Evolutionary conservation across 2,888 invertebrate species (phyloP), one percentile per base, ranked within the genome.

Genomic region (Linnaemya tessellans): DNA sequence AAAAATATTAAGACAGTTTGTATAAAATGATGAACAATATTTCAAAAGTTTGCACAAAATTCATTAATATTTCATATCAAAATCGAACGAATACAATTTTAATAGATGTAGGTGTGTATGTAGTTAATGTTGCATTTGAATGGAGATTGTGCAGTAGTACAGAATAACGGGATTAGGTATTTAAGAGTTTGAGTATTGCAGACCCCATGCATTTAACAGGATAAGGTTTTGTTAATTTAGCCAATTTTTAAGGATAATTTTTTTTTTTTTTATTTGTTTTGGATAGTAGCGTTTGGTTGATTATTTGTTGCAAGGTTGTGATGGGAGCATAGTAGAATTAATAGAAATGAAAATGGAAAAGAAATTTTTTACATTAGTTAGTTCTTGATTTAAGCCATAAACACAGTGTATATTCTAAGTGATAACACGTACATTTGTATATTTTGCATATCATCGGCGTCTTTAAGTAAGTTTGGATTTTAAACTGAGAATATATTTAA

Each of bases 241-340:
- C 77, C 77, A 67, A 77, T 77, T 56, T 11, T 77, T 51, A 38
- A 38, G 18, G n/a, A 9, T 11, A 18, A 41, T 5, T 18, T 70
- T 56, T 30, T 51, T 68, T n/a, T 18, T 49, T 74, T n/a, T n/a
- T n/a, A n/a, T n/a, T 35, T 46, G 18, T 30, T 64, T 67, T 64
- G 41, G 43, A 43, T 9, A 54, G 56, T 67, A 38, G 58, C 65
- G 58, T 78, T 35, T 35, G n/a, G 13, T 68, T 67, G 38, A 68
- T 58, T 56, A 68, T 22, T 43, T 46, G 56, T 68, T 65, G 75
- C 35, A 77, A 41, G 25, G 25, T 74, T 74, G 35, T 64, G 22
- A n/a, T 64, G 13, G 51, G 43, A 49, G 58, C 58, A 41, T 46
- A 38, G 56, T 58, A 35, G 38, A 68, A 49, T 58, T 67, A 46